Evolutionary conservation across 2,888 invertebrate genomes (phyloP).

Genomic region (Resseliella maxima): DNA sequence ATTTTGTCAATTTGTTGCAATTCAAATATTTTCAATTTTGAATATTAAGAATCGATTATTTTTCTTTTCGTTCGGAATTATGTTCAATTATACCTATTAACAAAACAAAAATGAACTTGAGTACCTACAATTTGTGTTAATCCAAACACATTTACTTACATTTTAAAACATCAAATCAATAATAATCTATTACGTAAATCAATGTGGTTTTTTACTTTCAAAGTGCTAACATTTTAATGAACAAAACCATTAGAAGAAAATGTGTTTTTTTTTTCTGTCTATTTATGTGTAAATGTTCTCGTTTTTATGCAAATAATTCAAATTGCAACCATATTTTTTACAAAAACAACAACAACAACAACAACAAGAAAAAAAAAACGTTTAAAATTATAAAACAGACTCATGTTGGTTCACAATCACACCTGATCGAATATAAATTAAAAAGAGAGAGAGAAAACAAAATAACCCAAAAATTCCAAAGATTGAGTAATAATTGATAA

Average conservation of each 20-base stretch:
- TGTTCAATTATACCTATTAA: too few species aligned
- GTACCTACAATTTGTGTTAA: background rate
- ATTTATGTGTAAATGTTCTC: background rate
- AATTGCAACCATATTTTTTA: conserved; percentile 16
- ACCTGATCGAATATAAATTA: background rate
- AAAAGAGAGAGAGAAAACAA: background rate
- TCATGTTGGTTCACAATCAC: background rate
- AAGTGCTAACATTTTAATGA: conserved; percentile 43
- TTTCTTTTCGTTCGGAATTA: too few species aligned
- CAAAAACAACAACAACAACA: too few species aligned
- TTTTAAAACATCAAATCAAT: conserved; percentile 2
- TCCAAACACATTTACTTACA: background rate
- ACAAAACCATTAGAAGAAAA: background rate
- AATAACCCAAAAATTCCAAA: too few species aligned
- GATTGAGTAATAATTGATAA: background rate
- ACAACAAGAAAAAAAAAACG: background rate
- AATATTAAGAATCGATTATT: too few species aligned
- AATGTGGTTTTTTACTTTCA: background rate
- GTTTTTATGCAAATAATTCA: conserved; percentile 31
- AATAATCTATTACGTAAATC: too few species aligned
- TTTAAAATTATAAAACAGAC: background rate
- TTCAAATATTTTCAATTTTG: too few species aligned
- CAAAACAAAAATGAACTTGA: background rate
- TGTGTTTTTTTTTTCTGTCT: too few species aligned
- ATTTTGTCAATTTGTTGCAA: too few species aligned